Conservation (phyloP, 2,888 invertebrate genomes). For the Epirrhoe tristata region DNA sequence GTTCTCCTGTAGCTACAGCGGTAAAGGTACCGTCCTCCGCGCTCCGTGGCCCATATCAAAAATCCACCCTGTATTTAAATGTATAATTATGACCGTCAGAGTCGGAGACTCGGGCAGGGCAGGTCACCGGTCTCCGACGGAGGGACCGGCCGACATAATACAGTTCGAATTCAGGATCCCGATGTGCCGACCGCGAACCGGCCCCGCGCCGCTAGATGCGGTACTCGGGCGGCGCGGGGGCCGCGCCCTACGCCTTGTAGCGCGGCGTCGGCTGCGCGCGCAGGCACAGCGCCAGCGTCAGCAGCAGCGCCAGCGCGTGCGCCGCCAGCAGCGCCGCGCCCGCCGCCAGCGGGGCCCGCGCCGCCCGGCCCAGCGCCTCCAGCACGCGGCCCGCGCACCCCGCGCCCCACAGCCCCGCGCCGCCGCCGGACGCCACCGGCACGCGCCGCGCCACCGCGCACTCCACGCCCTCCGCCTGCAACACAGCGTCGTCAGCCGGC, state of each 20-base stretch:
- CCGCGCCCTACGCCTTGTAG: conserved; percentile 65
- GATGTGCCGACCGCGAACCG: not conserved
- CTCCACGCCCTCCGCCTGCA: conserved; percentile 43
- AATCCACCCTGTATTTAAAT: too few relatives aligned
- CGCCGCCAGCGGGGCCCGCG: conserved; percentile 62
- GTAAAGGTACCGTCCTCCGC: too few relatives aligned
- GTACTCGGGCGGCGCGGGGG: conserved; percentile 14
- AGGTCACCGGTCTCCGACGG: too few relatives aligned
- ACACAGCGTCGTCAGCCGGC: conserved; percentile 51
- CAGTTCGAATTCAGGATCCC: too few relatives aligned
- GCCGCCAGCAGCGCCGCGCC: conserved; percentile 66
- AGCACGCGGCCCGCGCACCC: conserved; percentile 64
- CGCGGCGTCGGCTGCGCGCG: conserved; percentile 58
- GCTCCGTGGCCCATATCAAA: too few relatives aligned
- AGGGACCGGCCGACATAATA: too few relatives aligned
- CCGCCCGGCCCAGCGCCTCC: conserved; percentile 54
- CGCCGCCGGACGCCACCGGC: conserved; percentile 53
- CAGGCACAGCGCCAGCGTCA: conserved; percentile 71
- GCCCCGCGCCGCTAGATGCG: conserved; percentile 9
- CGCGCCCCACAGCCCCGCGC: conserved; percentile 54
- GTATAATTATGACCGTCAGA: too few relatives aligned
- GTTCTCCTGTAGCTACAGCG: too few relatives aligned
- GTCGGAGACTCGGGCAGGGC: too few relatives aligned
- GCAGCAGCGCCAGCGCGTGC: conserved; percentile 71
- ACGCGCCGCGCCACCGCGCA: conserved; percentile 56